Percentiles rank a stretch among this genome's conserved stretches.
Evolutionary conservation across 2,888 invertebrate genomes (phyloP).

Genomic region (Artemia sinica): DNA sequence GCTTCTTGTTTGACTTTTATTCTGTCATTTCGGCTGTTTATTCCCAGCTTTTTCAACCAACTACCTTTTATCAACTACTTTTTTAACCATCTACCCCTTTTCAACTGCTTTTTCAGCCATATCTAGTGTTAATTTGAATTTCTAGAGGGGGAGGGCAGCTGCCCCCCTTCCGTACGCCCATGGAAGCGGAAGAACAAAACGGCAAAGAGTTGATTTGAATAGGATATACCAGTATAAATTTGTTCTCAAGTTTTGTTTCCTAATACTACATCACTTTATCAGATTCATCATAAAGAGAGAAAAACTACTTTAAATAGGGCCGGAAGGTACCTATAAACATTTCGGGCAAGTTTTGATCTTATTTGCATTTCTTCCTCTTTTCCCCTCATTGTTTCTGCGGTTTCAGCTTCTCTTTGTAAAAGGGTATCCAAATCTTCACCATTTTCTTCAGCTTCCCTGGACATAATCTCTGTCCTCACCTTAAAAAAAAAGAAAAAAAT

Average conservation of each 20-base stretch:
- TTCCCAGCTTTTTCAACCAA: too few species aligned
- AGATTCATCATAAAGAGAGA: not conserved
- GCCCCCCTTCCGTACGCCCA: too few species aligned
- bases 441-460: conserved; percentile 32
- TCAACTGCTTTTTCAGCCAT: too few species aligned
- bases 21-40: too few species aligned
- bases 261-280: not conserved
- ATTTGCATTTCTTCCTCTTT: conserved; percentile 62
- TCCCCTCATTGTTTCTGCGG: conserved; percentile 30
- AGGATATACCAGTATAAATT: not conserved
- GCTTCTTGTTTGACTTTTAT: too few species aligned
- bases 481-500: not conserved
- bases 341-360: conserved; percentile 59
- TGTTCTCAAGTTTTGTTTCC: too few species aligned
- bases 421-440: conserved; percentile 30
- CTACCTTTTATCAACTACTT: too few species aligned
- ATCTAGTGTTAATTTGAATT: too few species aligned
- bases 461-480: conserved; percentile 28
- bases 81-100: too few species aligned
- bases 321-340: conserved; percentile 41
- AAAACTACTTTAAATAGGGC: not conserved
- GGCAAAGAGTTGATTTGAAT: not conserved
- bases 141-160: too few species aligned
- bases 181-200: not conserved
- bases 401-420: conserved; percentile 27